Evolutionary conservation across 2,113 vertebrate genomes (phyloP).

Genomic region (Murina feae): DNA sequence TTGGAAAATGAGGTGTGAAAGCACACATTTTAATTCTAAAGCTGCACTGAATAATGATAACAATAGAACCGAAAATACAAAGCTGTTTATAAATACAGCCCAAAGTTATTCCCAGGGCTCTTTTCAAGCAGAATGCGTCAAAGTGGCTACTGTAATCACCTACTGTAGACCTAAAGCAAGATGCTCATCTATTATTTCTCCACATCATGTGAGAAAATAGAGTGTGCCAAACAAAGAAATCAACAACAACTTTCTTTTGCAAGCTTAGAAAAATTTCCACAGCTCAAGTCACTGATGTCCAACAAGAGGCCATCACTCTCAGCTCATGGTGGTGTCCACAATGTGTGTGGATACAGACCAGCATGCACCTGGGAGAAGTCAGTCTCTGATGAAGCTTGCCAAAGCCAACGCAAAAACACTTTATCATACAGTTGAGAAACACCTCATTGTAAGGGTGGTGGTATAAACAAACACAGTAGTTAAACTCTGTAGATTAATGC

Average conservation of each 20-base stretch:
- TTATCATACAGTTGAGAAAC: not conserved
- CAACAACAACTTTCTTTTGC: not conserved
- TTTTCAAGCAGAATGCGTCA: slow-evolving; percentile 23
- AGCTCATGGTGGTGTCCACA: not conserved
- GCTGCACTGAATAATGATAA: slow-evolving; percentile 22
- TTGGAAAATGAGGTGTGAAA: slow-evolving; percentile 15
- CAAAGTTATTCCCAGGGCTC: slow-evolving; percentile 52
- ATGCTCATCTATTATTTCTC: not conserved
- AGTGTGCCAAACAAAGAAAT: not conserved
- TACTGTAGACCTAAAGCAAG: slow-evolving; percentile 35
- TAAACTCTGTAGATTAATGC: slow-evolving; percentile 5
- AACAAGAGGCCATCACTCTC: not conserved
- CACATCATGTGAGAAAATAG: slow-evolving; percentile 16
- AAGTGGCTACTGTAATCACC: slow-evolving; percentile 27
- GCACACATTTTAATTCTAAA: slow-evolving; percentile 35
- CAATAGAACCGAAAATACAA: not conserved
- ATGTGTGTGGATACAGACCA: not conserved
- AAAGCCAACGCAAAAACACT: slow-evolving; percentile 4
- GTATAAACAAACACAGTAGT: not conserved
- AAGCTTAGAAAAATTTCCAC: not conserved
- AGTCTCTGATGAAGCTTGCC: not conserved
- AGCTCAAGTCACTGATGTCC: not conserved
- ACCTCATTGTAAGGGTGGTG: slow-evolving; percentile 17
- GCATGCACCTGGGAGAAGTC: not conserved
- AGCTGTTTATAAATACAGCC: slow-evolving; percentile 41